Percentiles rank a stretch among this genome's conserved stretches.
Evolutionary conservation across 1,140 invertebrate genomes (phyloP).

Genomic region (Radopholus similis): DNA sequence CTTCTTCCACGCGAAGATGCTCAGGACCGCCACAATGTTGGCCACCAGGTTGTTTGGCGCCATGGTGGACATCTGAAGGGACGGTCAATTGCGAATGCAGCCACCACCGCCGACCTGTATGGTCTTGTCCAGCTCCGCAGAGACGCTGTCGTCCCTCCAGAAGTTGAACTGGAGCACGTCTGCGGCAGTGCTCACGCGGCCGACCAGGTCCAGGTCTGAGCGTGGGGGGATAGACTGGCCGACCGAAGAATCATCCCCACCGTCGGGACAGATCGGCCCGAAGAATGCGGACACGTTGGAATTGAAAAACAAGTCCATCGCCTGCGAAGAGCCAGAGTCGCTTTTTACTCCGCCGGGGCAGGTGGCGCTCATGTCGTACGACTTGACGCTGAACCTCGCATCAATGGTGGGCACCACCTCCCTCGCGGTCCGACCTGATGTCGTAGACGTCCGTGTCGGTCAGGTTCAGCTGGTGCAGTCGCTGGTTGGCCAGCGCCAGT

Average conservation of each 20-base stretch:
- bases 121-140: background rate
- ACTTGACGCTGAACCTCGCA: conserved; percentile 2
- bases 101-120: background rate
- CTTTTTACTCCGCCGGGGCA: background rate
- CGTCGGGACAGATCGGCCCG: conserved; percentile 33
- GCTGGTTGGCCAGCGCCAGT: conserved; percentile 15
- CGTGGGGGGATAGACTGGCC: background rate
- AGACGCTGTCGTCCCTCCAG: conserved; percentile 24
- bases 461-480: conserved; percentile 13
- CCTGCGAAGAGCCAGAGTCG: conserved; percentile 14
- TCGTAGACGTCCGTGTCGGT: conserved; percentile 2
- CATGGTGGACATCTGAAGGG: conserved; percentile 28
- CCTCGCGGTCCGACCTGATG: background rate
- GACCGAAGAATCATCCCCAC: conserved; percentile 5
- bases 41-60: conserved; percentile 24
- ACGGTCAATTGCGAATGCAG: background rate
- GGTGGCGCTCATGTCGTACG: background rate
- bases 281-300: conserved; percentile 36
- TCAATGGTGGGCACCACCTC: background rate
- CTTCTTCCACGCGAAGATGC: conserved; percentile 24
- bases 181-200: conserved; percentile 5
- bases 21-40: conserved; percentile 22
- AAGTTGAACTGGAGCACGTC: conserved; percentile 37
- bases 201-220: conserved; percentile 26
- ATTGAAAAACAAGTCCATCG: conserved; percentile 21